Base-by-base conservation (phyloP, 2,113 vertebrate genomes). In the Apus apus region DNA sequence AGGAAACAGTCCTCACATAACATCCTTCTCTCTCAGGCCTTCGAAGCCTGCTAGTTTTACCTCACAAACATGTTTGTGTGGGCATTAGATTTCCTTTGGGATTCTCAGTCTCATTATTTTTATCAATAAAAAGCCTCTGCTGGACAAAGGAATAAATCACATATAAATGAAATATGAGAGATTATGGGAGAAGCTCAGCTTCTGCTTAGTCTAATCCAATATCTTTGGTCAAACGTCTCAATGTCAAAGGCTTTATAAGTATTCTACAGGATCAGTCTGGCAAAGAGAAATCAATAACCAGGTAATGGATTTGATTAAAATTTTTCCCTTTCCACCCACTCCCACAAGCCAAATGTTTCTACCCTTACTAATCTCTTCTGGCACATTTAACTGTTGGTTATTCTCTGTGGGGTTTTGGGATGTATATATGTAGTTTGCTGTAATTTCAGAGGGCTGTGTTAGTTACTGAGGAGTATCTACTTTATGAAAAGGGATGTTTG, bases 251-350 rank as follows among this genome's bases (percentile, higher is more conserved):
- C 97, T 97, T 97, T 97, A 89, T 98, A 97, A 96, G 96, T 96
- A 97, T 98, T 98, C 97, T 96, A 81, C 95, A 97, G 94, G 93
- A 96, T 97, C 96, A 95, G 95, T 65, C 96, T 96, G 94, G 96
- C 94, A 98, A 97, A 96, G 83, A 94, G 65, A 97, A 98, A 98
- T 98, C 97, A 97, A 98, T 98, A 98, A 91, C 70, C 86, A 97
- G 95, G 96, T 98, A 98, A 96, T 97, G 72, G 90, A 97, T 97
- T 98, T 97, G 96, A 98, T 98, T 98, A 98, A 97, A 98, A 95
- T 89, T 95, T 92, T 88, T 75, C 56, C 84, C 57, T 7, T 91
- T 75, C 73, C 64, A 86, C 72, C 78, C 68, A 82, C 62, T 73
- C 88, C 60, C 53, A 85, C 62, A 88, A 96, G 86, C 95, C 95